Conservation (phyloP, 2,888 invertebrate genomes). For the Eubasilissa splendida region DNA sequence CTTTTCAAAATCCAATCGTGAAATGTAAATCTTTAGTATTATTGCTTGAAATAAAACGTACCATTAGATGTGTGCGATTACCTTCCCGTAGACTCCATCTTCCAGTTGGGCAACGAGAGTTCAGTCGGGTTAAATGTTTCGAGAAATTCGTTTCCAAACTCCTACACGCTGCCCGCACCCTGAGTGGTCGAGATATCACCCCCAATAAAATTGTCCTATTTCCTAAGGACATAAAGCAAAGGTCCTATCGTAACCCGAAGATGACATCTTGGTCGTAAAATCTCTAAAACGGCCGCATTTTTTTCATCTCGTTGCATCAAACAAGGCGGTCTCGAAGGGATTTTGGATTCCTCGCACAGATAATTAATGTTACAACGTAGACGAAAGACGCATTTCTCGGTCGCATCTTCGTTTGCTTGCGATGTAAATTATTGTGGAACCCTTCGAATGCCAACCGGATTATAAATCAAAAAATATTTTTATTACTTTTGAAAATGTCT, state of each 20-base stretch:
- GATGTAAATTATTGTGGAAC: no score
- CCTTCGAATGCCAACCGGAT: no score
- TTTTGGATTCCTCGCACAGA: no score
- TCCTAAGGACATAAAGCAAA: constrained; percentile 31
- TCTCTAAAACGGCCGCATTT: constrained; percentile 22
- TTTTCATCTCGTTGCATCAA: constrained; percentile 19
- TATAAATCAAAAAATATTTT: no score
- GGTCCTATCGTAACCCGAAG: constrained; percentile 20
- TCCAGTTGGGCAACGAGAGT: neutral
- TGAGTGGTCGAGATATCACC: constrained; percentile 14
- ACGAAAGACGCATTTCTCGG: no score
- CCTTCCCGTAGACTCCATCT: constrained; percentile 1
- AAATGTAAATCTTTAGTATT: neutral
- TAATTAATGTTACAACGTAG: no score
- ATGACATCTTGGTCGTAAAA: constrained; percentile 26
- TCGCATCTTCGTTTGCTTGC: no score
- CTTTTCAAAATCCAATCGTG: neutral
- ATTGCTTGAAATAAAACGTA: constrained; percentile 25
- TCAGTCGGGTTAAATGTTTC: constrained; percentile 25
- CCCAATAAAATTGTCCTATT: constrained; percentile 33
- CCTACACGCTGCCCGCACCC: neutral
- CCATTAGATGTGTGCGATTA: constrained; percentile 20
- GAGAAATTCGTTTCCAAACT: constrained; percentile 25
- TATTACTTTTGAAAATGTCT: no score
- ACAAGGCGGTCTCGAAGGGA: neutral